Evolutionary conservation across 1,140 invertebrate species (phyloP).

Genomic region (Caenorhabditis brenneri): DNA sequence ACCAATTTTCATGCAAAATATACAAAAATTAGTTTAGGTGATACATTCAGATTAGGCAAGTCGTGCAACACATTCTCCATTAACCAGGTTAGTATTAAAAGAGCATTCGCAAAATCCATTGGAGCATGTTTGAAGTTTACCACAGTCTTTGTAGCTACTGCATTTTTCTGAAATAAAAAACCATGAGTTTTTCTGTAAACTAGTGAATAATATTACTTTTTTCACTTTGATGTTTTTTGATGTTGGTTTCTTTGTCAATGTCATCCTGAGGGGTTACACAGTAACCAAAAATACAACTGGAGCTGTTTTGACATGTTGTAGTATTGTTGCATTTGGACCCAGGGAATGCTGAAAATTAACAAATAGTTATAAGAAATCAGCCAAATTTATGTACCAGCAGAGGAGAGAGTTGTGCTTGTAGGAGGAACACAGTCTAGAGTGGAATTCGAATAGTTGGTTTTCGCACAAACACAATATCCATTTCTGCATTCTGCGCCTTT

Average conservation of each 20-base stretch:
- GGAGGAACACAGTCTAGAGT: slow-evolving; percentile 50
- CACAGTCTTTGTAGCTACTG: background rate
- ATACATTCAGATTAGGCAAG: background rate
- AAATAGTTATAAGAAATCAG: background rate
- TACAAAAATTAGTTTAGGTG: background rate
- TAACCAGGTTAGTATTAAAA: slow-evolving; percentile 24
- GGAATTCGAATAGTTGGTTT: slow-evolving; percentile 7
- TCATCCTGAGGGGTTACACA: slow-evolving; percentile 17
- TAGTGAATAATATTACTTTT: background rate
- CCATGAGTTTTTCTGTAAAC: background rate
- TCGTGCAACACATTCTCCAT: background rate
- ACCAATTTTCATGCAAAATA: slow-evolving; percentile 5
- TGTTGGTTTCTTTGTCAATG: background rate
- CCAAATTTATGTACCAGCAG: background rate
- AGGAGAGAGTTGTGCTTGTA: background rate
- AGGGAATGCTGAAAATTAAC: slow-evolving; percentile 46
- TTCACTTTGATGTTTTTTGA: background rate
- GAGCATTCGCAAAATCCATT: slow-evolving; percentile 13
- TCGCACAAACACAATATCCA: slow-evolving; percentile 8
- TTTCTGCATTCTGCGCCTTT: slow-evolving; percentile 11
- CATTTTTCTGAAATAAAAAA: slow-evolving; percentile 19
- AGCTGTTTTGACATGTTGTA: slow-evolving; percentile 22
- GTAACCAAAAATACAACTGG: slow-evolving; percentile 27
- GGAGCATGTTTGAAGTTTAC: background rate
- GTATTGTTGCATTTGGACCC: slow-evolving; percentile 38